Percentiles rank a stretch among this genome's conserved stretches.
phyloP scores from a whole-genome alignment of 2,113 vertebrate genomes.

The Chaetops frenatus region DNA sequence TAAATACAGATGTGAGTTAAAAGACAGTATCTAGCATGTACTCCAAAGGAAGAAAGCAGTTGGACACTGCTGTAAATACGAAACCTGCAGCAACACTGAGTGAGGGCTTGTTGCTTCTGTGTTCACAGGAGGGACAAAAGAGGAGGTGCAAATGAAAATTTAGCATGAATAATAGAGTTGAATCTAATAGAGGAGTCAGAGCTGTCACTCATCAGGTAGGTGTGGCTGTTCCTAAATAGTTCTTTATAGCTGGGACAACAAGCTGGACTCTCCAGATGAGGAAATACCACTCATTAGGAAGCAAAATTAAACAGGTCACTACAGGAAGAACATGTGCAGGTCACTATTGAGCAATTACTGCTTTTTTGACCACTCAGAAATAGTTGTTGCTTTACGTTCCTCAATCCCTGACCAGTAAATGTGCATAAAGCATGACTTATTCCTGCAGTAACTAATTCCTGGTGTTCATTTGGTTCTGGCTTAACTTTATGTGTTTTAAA shows the following conservation, averaged over 20 bases:
- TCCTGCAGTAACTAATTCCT: not conserved
- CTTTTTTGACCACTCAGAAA: not conserved
- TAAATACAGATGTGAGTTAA: not conserved
- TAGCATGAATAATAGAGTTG: not conserved
- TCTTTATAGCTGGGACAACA: not conserved
- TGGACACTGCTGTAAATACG: not conserved
- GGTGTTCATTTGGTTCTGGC: not conserved
- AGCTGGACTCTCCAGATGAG: not conserved
- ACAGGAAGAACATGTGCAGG: not conserved
- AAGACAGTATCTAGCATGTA: not conserved
- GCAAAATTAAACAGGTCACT: not conserved
- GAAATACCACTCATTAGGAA: not conserved
- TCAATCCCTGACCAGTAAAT: not conserved
- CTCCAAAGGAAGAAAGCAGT: not conserved
- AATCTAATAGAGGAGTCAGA: not conserved
- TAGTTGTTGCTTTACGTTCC: not conserved
- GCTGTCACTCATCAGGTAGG: not conserved
- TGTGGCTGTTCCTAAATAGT: not conserved
- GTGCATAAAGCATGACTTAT: not conserved
- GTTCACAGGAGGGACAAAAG: not conserved
- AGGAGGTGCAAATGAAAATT: not conserved
- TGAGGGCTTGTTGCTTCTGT: not conserved
- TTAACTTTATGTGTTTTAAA: not conserved
- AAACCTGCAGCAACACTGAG: not conserved
- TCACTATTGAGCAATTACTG: not conserved